Base-by-base conservation (phyloP, 1,140 invertebrate genomes). In the Cydia amplana region DNA sequence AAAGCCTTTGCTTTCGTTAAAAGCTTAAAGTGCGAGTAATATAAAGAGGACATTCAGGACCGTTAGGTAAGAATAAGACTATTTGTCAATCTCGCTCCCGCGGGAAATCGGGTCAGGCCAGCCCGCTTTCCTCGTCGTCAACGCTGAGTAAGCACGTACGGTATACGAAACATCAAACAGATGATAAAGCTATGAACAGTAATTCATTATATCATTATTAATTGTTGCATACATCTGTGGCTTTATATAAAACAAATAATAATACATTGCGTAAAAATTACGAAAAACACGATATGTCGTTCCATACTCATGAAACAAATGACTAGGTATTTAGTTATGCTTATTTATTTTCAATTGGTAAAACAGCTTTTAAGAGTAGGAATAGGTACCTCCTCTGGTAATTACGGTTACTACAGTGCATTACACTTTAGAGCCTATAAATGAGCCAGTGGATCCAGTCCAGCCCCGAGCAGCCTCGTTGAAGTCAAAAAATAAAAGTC, bases 401-500 rank as follows among this genome's bases (percentile, higher is more conserved):
- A 46, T 46, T 46, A 46, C 43, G 43, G 9, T 23, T 55, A 18
- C 51, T 55, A 14, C n/a, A 20, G 5, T 55, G 16, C 51, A 55
- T 55, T 55, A 55, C 51, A 18, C n/a, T 55, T 60, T 18, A 23
- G 55, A 23, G 20, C 55, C 20, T n/a, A 60, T 23, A 60, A 60
- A 23, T 10, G 20, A 60, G 18, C 55, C 55, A 60, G 2, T 23
- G 18, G 6, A 23, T 23, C 55, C 10, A 60, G 55, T 20, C 9
- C 1, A 60, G n/a, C 51, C 51, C n/a, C 6, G 12, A 46, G 43
- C n/a, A 51, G 49, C 49, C 18, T 23, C 55, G 55, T 23, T 20
- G 55, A 60, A 60, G 55, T 60, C 18, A 60, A 60, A 60, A 60
- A 60, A n/a, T 60, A 60, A 60, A 60, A 60, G 55, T 60, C 55